phyloP scores from a whole-genome alignment of 2,113 vertebrate species.

The Nibea coibor region DNA sequence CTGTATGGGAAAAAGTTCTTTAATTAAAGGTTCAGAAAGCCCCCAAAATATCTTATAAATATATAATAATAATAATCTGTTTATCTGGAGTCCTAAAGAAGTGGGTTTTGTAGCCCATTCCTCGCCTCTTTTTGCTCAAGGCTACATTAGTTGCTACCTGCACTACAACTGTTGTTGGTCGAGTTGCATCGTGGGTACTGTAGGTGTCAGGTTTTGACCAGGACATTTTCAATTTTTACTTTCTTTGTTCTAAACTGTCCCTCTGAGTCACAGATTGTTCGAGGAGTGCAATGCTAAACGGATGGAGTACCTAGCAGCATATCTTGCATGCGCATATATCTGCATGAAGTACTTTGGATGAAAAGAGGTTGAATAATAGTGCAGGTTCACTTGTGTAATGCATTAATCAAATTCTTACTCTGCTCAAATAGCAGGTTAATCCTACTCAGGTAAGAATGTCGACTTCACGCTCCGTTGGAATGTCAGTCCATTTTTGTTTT shows the following conservation, averaged over 20 bases:
- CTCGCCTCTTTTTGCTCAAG: not conserved
- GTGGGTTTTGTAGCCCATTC: not conserved
- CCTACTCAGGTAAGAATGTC: slow-evolving; percentile 70
- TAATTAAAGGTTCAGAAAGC: no score
- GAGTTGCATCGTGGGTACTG: not conserved
- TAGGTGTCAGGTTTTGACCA: not conserved
- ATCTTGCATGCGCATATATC: not conserved
- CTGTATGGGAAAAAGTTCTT: not conserved
- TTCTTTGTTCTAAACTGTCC: not conserved
- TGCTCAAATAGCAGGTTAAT: slow-evolving; percentile 40
- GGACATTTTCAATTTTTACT: not conserved
- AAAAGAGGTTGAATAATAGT: not conserved
- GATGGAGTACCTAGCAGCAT: not conserved
- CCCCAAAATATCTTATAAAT: no score
- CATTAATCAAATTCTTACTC: slow-evolving; percentile 41
- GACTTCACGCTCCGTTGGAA: slow-evolving; percentile 26
- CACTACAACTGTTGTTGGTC: not conserved
- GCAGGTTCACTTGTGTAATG: slow-evolving; percentile 19
- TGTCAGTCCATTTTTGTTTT: not conserved
- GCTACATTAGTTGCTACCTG: not conserved
- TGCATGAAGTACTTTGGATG: slow-evolving; percentile 1
- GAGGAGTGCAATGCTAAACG: not conserved
- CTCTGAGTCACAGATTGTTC: not conserved
- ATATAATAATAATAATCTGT: no score
- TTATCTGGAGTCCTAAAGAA: not conserved